Conservation (phyloP, 2,797 vertebrate species). For the Coluber constrictor region DNA sequence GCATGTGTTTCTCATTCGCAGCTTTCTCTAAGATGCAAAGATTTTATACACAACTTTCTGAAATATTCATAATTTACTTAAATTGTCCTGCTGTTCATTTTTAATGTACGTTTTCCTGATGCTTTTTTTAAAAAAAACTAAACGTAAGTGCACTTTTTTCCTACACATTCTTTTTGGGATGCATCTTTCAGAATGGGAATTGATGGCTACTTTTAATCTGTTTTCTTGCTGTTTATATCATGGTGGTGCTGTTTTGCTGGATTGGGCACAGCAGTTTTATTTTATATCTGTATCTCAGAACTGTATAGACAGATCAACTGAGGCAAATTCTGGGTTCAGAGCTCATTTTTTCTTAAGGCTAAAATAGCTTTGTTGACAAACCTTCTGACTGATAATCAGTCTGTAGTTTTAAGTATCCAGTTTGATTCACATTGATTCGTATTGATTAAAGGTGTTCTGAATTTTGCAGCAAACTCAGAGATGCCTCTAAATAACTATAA, state of each 20-base stretch:
- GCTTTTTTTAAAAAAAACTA: neutral
- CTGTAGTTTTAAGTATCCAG: neutral
- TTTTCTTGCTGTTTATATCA: neutral
- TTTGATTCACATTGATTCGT: neutral
- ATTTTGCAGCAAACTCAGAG: neutral
- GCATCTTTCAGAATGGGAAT: neutral
- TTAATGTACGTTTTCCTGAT: neutral
- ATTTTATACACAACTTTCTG: neutral
- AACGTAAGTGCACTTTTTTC: neutral
- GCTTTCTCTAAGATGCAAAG: neutral
- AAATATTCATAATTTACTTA: slow-evolving; percentile 30
- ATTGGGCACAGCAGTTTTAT: neutral
- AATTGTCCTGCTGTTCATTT: neutral
- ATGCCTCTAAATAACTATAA: no score
- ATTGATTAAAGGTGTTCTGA: neutral
- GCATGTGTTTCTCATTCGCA: neutral
- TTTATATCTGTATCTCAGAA: neutral
- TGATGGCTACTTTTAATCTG: neutral
- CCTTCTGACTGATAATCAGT: neutral
- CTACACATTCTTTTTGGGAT: neutral
- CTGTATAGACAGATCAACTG: neutral
- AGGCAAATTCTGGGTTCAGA: neutral
- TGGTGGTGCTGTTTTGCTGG: neutral
- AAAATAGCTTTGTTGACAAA: neutral
- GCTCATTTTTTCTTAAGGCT: neutral